These are phyloP conservation scores for Parascotia fuliginaria DNA, from an alignment of 2,888 invertebrate species.

Conservation along the genomic window DNA sequence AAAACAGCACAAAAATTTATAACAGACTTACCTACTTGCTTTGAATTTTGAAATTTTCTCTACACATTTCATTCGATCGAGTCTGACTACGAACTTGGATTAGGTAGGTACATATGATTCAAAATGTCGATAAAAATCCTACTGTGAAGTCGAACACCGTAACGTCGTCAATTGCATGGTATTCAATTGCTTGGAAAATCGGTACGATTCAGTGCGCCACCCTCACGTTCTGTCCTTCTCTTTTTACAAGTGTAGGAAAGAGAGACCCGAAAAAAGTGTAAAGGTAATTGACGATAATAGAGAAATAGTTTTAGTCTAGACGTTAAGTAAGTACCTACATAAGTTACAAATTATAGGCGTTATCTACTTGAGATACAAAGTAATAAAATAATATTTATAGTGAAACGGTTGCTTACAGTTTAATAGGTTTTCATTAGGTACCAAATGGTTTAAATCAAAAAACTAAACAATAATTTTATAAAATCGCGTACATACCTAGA, in stretches of 20 bases:
- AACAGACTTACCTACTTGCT: too few relatives aligned
- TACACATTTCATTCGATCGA: conserved; percentile 22
- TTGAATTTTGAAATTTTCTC: conserved; percentile 26
- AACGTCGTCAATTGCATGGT: conserved; percentile 75
- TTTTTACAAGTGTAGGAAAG: conserved; percentile 40
- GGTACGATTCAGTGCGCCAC: conserved; percentile 70
- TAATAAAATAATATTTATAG: conserved; percentile 32
- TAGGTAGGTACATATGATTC: conserved; percentile 43
- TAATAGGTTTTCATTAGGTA: too few relatives aligned
- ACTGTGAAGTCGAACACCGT: conserved; percentile 72
- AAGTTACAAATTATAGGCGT: conserved; percentile 74
- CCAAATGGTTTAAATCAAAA: too few relatives aligned
- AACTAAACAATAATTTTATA: too few relatives aligned
- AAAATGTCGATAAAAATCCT: conserved; percentile 61
- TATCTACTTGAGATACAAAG: conserved; percentile 45
- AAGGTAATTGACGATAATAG: conserved; percentile 76
- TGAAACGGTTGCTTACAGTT: conserved; percentile 2
- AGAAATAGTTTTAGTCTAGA: conserved; percentile 82
- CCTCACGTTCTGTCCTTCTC: conserved; percentile 53
- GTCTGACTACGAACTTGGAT: conserved; percentile 36
- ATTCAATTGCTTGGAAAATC: conserved; percentile 84
- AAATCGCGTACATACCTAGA: too few relatives aligned
- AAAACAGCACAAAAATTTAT: conserved; percentile 22
- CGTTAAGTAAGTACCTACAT: conserved; percentile 49
- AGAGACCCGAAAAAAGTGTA: conserved; percentile 57